Percentiles rank a stretch among this genome's conserved stretches.
phyloP scores from a whole-genome alignment of 2,113 vertebrate species.

The Ammodytes marinus region DNA sequence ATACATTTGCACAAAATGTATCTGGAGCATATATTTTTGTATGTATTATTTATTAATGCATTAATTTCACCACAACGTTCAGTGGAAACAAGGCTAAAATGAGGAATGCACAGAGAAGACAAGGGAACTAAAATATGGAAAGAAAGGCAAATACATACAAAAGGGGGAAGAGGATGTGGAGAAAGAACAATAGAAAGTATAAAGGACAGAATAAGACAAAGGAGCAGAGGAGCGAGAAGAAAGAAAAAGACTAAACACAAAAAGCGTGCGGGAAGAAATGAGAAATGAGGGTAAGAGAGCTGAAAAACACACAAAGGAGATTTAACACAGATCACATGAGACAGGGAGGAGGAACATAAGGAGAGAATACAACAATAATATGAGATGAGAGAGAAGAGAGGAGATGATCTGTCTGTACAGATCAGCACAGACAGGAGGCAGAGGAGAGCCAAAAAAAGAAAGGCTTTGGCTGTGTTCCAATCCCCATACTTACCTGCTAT shows the following conservation, averaged over 20 bases:
- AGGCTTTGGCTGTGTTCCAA: too few species aligned
- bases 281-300: not conserved
- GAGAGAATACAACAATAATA: not conserved
- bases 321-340: not conserved
- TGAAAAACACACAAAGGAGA: constrained; percentile 1
- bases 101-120: not conserved
- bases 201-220: not conserved
- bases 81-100: not conserved
- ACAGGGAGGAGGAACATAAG: not conserved
- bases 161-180: not conserved
- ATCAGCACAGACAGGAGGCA: constrained; percentile 18
- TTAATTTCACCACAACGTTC: too few species aligned
- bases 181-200: not conserved
- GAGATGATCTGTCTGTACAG: constrained; percentile 29
- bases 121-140: too few species aligned
- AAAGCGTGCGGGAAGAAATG: not conserved
- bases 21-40: too few species aligned
- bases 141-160: not conserved
- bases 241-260: not conserved
- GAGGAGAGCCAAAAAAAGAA: not conserved
- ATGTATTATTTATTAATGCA: too few species aligned
- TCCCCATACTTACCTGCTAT: too few species aligned
- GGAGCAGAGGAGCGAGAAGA: not conserved
- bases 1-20: too few species aligned
- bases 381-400: constrained; percentile 3